Evolutionary conservation across 1,140 invertebrate species (phyloP), one percentile per base, ranked within the genome.

Genomic region (Palaemon carinicauda): DNA sequence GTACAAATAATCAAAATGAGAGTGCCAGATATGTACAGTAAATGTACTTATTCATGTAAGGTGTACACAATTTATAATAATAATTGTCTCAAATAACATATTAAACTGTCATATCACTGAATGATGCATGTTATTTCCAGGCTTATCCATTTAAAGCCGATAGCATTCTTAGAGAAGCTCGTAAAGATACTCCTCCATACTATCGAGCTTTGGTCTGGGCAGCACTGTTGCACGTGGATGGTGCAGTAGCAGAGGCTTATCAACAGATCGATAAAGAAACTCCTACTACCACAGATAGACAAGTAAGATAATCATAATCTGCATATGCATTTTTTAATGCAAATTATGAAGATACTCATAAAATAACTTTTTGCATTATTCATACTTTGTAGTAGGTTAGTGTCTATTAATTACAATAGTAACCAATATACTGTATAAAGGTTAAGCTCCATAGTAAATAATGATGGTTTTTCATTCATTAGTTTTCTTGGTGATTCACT

Each of bases 241-340:
- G 96, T 1, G 95, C 97, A 91, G 94, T 97, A 88, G 92, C 95
- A 87, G 93, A 93, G 10, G 92, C 93, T 79, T 99, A 99, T 91
- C 93, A 94, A 65, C 93, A 94, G 87, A 97, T 99, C 75, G 98
- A 99, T 92, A 99, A 99, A 92, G 96, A 98, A 92, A 98, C 97
- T 1, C 94, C 96, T 15, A 98, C 96, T 2, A 93, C 95, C 27
- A 99, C 97, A 21, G 98, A 99, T 93, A 93, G 98, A 91, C 98
- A 99, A 94, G 96, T 97, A 90, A 87, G 86, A 80, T 12, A 15
- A 9, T 9, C 51, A 56, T 71, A n/a, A 69, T 53, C 60, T 53
- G 53, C 17, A 29, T 85, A 9, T 78, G 50, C 21, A 50, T 0
- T 54, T 56, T 88, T 79, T 19, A 65, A 3, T 50, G 56, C 29